Percentiles rank a stretch among this genome's conserved stretches.
phyloP scores from a whole-genome alignment of 1,140 invertebrate species.

The Pentalonia nigronervosa region DNA sequence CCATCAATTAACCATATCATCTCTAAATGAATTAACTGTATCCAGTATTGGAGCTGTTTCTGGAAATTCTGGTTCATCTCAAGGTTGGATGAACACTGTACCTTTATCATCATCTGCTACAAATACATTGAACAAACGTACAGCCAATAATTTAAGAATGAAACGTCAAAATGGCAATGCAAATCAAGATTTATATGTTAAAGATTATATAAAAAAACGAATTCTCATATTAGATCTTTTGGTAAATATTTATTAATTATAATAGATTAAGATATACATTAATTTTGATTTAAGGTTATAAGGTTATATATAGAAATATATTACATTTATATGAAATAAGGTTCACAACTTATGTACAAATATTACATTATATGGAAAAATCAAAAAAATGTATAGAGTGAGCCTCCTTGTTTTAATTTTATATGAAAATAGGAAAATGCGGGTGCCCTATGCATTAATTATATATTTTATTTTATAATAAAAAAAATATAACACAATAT shows the following conservation, averaged over 20 bases:
- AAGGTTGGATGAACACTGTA: conserved; percentile 91
- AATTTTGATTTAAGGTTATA: neutral
- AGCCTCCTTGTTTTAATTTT: too few species aligned
- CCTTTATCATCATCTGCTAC: conserved; percentile 74
- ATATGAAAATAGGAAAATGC: neutral
- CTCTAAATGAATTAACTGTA: conserved; percentile 51
- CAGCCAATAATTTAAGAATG: conserved; percentile 65
- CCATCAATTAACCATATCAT: conserved; percentile 59
- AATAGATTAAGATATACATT: neutral
- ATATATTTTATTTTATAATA: neutral
- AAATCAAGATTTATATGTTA: conserved; percentile 82
- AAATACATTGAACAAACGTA: conserved; percentile 76
- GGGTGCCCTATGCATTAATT: neutral
- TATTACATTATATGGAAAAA: neutral
- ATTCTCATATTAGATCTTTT: conserved; percentile 93
- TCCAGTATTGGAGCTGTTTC: conserved; percentile 55
- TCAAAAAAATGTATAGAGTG: neutral
- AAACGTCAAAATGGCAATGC: conserved; percentile 72
- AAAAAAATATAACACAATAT: neutral
- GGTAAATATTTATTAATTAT: conserved; percentile 63
- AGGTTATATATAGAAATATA: neutral
- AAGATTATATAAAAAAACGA: conserved; percentile 93
- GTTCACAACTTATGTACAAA: neutral
- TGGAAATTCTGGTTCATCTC: conserved; percentile 58
- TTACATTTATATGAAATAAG: neutral